A percentile compares a stretch with the other conserved stretches of the same genome.
Conservation (phyloP, 30 jellyfish, hydroid and myxozoan genomes). For the Pelagia noctiluca region DNA sequence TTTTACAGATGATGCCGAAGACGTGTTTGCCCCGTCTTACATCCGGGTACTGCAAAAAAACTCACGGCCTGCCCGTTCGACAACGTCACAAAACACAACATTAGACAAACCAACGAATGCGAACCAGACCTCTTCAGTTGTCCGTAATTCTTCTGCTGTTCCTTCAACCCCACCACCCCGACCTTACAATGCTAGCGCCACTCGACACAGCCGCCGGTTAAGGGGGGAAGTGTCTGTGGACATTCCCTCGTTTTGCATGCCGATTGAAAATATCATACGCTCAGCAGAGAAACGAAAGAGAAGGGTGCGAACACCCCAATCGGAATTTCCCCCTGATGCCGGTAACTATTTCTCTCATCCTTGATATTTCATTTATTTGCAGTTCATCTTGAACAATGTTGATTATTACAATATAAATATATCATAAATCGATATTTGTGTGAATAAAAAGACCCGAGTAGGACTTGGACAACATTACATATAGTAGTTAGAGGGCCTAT, state of each 20-base stretch:
- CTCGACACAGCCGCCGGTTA: conserved; percentile 67
- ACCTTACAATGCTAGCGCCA: conserved; percentile 31
- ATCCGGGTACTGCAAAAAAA: conserved; percentile 72
- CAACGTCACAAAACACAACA: too few species aligned
- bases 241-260: conserved; percentile 57
- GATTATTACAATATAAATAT: neutral
- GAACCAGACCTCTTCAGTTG: neutral
- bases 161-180: neutral
- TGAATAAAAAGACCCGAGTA: too few species aligned
- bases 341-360: neutral
- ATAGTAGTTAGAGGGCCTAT: too few species aligned
- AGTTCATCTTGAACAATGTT: neutral
- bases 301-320: conserved; percentile 1
- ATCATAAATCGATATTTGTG: too few species aligned
- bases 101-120: too few species aligned
- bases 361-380: neutral
- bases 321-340: neutral
- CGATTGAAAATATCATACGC: conserved; percentile 55
- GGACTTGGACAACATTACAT: too few species aligned
- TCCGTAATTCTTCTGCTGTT: neutral
- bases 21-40: conserved; percentile 66
- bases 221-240: conserved; percentile 62
- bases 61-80: conserved; percentile 45
- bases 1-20: conserved; percentile 59
- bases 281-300: conserved; percentile 40